A percentile compares a stretch with the other conserved stretches of the same genome.
These are phyloP conservation scores for Clanis bilineata DNA, from an alignment of 2,888 invertebrate genomes.

Conservation along the genomic window DNA sequence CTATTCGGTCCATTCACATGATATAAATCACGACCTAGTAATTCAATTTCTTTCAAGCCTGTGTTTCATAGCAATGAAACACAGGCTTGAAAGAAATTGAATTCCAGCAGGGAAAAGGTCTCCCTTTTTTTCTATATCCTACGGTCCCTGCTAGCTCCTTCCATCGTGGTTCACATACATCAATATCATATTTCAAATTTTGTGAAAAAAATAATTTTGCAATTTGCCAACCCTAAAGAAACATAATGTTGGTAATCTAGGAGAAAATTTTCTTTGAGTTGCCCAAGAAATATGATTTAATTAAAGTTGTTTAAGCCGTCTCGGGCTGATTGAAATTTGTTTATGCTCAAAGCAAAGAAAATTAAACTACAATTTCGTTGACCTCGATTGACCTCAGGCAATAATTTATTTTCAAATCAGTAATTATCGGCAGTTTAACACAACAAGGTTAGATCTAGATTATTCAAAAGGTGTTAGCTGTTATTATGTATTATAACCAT, in stretches of 20 bases:
- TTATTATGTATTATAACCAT: neutral
- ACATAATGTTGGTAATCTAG: constrained; percentile 44
- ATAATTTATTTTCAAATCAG: constrained; percentile 42
- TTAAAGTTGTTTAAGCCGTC: constrained; percentile 71
- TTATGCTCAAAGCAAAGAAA: constrained; percentile 56
- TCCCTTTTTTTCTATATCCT: no score
- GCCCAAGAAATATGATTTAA: constrained; percentile 70
- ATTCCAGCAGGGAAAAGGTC: no score
- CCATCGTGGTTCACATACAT: no score
- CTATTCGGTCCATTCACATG: no score
- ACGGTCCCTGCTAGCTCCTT: no score
- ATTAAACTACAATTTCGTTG: constrained; percentile 60
- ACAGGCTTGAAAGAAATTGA: no score
- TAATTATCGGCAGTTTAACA: constrained; percentile 37
- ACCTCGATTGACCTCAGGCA: constrained; percentile 48
- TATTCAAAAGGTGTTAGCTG: constrained; percentile 1
- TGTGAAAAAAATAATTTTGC: neutral
- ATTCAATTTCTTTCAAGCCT: no score
- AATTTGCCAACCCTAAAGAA: constrained; percentile 48
- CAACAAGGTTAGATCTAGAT: constrained; percentile 12
- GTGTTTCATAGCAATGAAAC: no score
- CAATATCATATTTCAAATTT: no score
- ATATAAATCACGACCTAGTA: neutral
- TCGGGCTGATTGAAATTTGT: constrained; percentile 74
- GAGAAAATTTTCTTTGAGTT: constrained; percentile 48